A percentile compares a stretch with the other conserved stretches of the same genome.
phyloP scores from a whole-genome alignment of 2,888 invertebrate genomes.

The Oscheius myriophilus region DNA sequence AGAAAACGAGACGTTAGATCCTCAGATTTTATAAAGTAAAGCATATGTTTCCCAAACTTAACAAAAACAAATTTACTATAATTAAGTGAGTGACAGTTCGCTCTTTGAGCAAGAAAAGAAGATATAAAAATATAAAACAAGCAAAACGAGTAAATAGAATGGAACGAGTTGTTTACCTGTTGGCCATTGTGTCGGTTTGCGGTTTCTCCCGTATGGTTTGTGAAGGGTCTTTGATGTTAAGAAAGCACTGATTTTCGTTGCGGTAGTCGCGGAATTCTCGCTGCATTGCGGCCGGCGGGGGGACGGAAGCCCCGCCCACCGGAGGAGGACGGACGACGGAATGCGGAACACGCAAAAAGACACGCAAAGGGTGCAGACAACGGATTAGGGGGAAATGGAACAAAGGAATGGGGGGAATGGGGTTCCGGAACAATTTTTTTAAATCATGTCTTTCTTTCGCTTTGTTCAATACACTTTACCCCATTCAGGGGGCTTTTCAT shows the following conservation, averaged over 20 bases:
- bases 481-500: neutral
- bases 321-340: neutral
- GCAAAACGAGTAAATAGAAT: neutral
- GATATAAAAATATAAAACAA: neutral
- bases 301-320: constrained; percentile 15
- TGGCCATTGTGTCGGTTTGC: constrained; percentile 15
- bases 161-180: constrained; percentile 5
- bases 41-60: too few relatives aligned
- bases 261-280: constrained; percentile 15
- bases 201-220: constrained; percentile 21
- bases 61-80: too few relatives aligned
- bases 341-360: constrained; percentile 26
- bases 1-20: too few relatives aligned
- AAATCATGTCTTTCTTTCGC: neutral
- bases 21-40: too few relatives aligned
- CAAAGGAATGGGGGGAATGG: neutral
- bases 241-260: constrained; percentile 20
- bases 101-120: too few relatives aligned
- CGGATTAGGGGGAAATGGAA: neutral
- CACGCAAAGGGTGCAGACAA: neutral
- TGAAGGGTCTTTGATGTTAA: constrained; percentile 11
- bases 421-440: neutral
- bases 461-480: neutral
- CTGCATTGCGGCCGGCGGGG: constrained; percentile 2
- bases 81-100: too few relatives aligned